Evolutionary conservation across 2,113 vertebrate species (phyloP).

Genomic region (Tachycineta bicolor): DNA sequence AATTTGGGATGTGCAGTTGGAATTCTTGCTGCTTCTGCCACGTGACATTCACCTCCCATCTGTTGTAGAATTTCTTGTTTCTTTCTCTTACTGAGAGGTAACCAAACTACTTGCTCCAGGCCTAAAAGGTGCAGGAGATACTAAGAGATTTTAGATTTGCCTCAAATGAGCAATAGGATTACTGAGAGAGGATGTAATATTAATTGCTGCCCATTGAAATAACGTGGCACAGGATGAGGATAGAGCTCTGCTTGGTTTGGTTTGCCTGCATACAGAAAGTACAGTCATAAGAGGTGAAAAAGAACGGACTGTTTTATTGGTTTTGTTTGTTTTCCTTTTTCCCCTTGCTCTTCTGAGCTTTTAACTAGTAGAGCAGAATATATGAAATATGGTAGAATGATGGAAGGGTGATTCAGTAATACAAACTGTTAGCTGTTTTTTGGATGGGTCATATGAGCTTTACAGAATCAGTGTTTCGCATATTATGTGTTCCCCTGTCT

Average conservation of each 20-base stretch:
- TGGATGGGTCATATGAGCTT: not conserved
- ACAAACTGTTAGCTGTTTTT: not conserved
- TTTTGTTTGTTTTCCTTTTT: not conserved
- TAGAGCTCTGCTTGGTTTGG: not conserved
- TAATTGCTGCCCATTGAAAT: not conserved
- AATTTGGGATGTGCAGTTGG: accelerated
- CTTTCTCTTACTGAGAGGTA: not conserved
- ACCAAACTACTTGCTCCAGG: not conserved
- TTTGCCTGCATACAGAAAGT: not conserved
- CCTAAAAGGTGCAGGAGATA: not conserved
- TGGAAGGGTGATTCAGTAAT: not conserved
- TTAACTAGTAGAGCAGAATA: not conserved
- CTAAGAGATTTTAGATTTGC: not conserved
- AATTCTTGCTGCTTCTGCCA: not conserved
- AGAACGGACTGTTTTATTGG: not conserved
- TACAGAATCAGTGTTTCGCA: not conserved
- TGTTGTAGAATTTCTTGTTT: not conserved
- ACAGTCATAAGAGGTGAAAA: not conserved
- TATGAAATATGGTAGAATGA: not conserved
- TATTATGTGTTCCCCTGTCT: conserved; percentile 1
- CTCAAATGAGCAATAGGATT: not conserved
- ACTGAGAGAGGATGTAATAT: not conserved
- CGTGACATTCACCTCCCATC: not conserved
- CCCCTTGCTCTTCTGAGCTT: not conserved
- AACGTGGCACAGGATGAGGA: not conserved